phyloP scores from a whole-genome alignment of 2,113 vertebrate species.

The Phrynosoma blainvillii region DNA sequence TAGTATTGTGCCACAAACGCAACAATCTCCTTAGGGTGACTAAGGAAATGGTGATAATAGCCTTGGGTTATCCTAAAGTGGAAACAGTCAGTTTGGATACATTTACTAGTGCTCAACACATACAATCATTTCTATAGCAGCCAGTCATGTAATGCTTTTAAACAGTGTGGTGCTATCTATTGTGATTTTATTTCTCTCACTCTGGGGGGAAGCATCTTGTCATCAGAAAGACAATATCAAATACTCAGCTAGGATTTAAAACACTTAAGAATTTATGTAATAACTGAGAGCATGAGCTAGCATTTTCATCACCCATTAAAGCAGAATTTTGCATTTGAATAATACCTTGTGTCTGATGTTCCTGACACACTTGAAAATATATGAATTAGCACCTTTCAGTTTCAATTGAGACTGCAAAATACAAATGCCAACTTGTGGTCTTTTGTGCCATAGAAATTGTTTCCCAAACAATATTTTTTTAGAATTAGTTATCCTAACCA shows the following conservation, averaged over 20 bases:
- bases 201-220: background rate
- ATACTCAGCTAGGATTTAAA: fast-evolving
- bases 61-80: background rate
- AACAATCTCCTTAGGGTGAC: background rate
- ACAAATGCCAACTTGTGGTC: background rate
- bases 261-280: background rate
- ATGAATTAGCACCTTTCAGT: background rate
- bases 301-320: background rate
- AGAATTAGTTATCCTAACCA: background rate
- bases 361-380: background rate
- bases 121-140: too few species aligned
- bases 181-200: background rate
- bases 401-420: background rate
- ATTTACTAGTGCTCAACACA: background rate
- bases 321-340: background rate
- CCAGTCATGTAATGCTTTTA: background rate
- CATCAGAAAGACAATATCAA: fast-evolving
- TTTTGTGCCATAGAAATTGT: background rate
- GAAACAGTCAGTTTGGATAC: background rate
- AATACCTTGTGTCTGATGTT: background rate
- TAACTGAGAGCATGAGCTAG: background rate
- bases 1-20: background rate
- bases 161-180: background rate
- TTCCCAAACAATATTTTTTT: background rate
- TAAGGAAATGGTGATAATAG: fast-evolving